These are phyloP conservation scores for Sorex maritimensis DNA, from an alignment of 2,797 vertebrate species.

Conservation along the genomic window DNA sequence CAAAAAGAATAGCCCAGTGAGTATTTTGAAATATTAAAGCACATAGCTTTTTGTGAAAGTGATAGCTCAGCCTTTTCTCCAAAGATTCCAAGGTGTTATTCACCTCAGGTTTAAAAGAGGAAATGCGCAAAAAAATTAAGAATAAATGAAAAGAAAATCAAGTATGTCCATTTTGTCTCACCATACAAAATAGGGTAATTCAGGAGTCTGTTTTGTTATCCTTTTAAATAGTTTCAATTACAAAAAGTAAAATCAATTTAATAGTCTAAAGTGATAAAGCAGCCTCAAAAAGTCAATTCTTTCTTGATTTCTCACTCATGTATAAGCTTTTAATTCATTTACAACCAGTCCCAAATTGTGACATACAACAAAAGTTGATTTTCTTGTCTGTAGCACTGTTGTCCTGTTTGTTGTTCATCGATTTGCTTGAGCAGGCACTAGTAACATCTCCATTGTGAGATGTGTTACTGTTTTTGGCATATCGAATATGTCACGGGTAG, in stretches of 20 bases:
- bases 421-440: no score
- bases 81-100: neutral
- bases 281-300: neutral
- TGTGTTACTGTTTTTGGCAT: no score
- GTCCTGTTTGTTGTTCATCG: no score
- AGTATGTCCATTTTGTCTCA: neutral
- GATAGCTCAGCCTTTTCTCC: neutral
- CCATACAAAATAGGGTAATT: neutral
- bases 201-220: neutral
- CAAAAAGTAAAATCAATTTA: neutral
- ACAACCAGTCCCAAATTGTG: neutral
- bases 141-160: neutral
- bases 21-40: slow-evolving; percentile 36
- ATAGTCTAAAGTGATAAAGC: neutral
- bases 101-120: neutral
- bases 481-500: no score
- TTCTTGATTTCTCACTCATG: neutral
- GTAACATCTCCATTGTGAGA: no score
- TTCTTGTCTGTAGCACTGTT: neutral
- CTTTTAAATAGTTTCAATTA: neutral
- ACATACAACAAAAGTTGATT: neutral
- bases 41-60: neutral
- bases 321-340: neutral
- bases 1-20: neutral
- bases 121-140: neutral